Evolutionary conservation across 1,140 invertebrate genomes (phyloP).

Genomic region (Trialeurodes vaporariorum): DNA sequence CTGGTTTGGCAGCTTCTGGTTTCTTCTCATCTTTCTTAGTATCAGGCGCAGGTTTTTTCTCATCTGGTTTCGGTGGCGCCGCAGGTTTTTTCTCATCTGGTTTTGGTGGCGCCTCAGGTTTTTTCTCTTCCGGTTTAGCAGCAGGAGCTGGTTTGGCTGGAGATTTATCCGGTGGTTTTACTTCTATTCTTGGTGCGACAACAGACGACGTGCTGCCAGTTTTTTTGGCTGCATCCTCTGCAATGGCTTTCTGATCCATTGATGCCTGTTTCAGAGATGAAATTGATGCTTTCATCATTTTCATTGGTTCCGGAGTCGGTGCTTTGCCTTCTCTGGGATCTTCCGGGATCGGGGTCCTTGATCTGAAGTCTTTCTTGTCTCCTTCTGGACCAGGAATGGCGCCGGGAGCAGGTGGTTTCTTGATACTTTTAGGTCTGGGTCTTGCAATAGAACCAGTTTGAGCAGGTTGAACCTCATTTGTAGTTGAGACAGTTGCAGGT

Average conservation of each 20-base stretch:
- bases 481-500: conserved; percentile 16
- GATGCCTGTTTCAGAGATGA: conserved; percentile 27
- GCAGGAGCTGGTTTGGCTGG: conserved; percentile 10
- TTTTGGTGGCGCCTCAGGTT: conserved; percentile 13
- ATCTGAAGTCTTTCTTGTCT: conserved; percentile 33
- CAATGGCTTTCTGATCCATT: conserved; percentile 1
- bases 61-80: conserved; percentile 5
- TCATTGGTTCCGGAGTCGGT: conserved; percentile 24
- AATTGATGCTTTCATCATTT: conserved; percentile 25
- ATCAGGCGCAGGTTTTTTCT: conserved; percentile 5
- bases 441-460: conserved; percentile 17
- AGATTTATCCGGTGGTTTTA: conserved; percentile 12
- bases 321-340: conserved; percentile 31
- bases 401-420: conserved; percentile 21
- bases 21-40: conserved; percentile 13
- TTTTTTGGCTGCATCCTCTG: not conserved
- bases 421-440: conserved; percentile 19
- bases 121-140: conserved; percentile 1
- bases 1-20: not conserved
- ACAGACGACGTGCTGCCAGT: not conserved
- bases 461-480: conserved; percentile 16
- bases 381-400: conserved; percentile 21
- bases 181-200: not conserved
- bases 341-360: conserved; percentile 39
- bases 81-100: conserved; percentile 14